Conservation (phyloP, 2,888 invertebrate genomes). For the Lydus trimaculatus region DNA sequence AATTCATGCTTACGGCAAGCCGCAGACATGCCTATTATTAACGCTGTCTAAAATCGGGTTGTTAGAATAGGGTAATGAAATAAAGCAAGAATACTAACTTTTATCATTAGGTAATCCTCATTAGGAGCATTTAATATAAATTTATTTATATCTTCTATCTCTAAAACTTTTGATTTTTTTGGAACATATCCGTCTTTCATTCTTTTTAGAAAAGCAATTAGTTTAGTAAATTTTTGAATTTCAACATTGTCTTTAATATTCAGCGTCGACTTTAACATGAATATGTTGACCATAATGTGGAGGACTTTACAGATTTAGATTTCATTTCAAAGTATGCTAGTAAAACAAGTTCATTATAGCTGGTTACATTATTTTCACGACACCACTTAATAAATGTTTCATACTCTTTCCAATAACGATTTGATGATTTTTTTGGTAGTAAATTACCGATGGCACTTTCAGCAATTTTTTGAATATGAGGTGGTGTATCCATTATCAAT, state of each 20-base stretch:
- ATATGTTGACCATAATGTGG: conserved; percentile 21
- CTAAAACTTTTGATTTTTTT: conserved; percentile 18
- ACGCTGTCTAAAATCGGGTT: not conserved
- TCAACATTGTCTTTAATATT: conserved; percentile 13
- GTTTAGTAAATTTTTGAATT: conserved; percentile 11
- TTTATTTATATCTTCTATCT: conserved; percentile 16
- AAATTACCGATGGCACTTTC: conserved; percentile 8
- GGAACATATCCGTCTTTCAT: conserved; percentile 21
- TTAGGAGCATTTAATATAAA: conserved; percentile 13
- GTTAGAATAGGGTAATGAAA: not conserved
- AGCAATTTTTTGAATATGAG: conserved; percentile 8
- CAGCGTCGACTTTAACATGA: conserved; percentile 18
- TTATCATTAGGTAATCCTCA: too few species aligned
- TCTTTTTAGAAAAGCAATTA: conserved; percentile 18
- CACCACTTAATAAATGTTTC: conserved; percentile 16
- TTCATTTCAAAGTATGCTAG: conserved; percentile 19
- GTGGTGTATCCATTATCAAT: conserved; percentile 11
- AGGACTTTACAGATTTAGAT: conserved; percentile 16
- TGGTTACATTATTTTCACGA: conserved; percentile 6
- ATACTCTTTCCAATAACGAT: conserved; percentile 14
- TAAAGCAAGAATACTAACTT: conserved; percentile 8
- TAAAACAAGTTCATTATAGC: conserved; percentile 14
- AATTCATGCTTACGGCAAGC: not conserved
- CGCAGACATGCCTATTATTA: not conserved
- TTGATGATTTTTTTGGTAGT: conserved; percentile 9